Conservation (phyloP, 2,113 vertebrate species). For the Sialia sialis region DNA sequence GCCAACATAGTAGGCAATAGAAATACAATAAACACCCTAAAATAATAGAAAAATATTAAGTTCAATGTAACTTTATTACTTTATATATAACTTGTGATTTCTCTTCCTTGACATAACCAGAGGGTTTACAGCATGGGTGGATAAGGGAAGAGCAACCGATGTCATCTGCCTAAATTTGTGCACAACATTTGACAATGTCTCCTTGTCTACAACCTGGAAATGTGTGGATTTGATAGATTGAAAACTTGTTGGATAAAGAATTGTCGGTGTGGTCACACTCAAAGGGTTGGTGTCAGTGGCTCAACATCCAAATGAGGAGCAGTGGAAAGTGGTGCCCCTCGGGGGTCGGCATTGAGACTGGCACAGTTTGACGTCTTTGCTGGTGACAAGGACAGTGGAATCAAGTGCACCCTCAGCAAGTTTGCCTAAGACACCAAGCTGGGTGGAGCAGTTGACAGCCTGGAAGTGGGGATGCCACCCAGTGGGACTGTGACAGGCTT, state of each 20-base stretch:
- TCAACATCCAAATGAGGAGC: neutral
- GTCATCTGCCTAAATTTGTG: neutral
- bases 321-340: neutral
- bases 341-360: accelerated
- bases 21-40: neutral
- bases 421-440: neutral
- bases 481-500: neutral
- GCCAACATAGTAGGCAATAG: neutral
- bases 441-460: neutral
- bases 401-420: neutral
- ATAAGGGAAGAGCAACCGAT: neutral
- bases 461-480: neutral
- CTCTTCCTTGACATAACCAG: neutral
- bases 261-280: neutral
- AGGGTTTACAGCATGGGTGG: accelerated
- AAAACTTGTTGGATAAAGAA: neutral
- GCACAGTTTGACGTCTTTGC: neutral
- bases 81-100: neutral
- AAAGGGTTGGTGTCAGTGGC: neutral
- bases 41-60: neutral
- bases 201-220: neutral
- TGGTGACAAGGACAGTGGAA: neutral
- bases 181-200: neutral
- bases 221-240: neutral
- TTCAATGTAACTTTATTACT: neutral